Base-by-base conservation (phyloP, 2,113 vertebrate genomes). In the Sylvia atricapilla region DNA sequence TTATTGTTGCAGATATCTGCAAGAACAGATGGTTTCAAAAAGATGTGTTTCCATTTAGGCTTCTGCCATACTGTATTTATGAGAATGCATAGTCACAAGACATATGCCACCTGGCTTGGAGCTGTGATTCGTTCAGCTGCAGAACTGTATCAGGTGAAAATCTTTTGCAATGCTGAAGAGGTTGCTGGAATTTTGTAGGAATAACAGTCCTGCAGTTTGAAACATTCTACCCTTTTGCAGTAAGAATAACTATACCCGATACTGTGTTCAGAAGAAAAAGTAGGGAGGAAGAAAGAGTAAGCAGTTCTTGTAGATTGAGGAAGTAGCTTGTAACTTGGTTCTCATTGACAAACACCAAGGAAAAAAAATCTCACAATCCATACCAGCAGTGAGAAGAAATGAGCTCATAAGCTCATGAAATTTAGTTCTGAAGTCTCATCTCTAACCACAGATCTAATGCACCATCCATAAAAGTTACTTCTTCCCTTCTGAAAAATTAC, bases 21-120 rank as follows among this genome's bases (percentile, higher is more conserved):
- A 87, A 94, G 84, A 95, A 92, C 96, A 96, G 94, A 96, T 95
- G 95, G 94, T 79, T 93, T 69, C 49, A 93, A 46, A 95, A 96
- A 84, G 66, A 93, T 44, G 59, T 90, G 70, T 74, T 92, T 97
- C 83, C 87, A 96, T 89, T 95, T 85, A 91, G 92, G 92, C n/a
- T 93, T 90, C 53, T 91, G 62, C 73, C 8, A 15, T 81, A 93
- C 73, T 94, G 88, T 93, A 92, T 91, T 92, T 95, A 46, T 83
- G 82, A 79, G 79, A 81, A 74, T 25, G 70, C 67, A 70, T 20
- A 95, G 84, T 94, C 88, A 94, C 84, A 95, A 94, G 91, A 73
- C 88, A 94, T 63, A 93, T 82, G 94, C 68, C 92, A 95, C 90
- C 88, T 95, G 90, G 69, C 67, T 89, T 76, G 81, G 67, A 73